phyloP scores from a whole-genome alignment of 2,797 vertebrate genomes.

The Melanotaenia pygmaea region DNA sequence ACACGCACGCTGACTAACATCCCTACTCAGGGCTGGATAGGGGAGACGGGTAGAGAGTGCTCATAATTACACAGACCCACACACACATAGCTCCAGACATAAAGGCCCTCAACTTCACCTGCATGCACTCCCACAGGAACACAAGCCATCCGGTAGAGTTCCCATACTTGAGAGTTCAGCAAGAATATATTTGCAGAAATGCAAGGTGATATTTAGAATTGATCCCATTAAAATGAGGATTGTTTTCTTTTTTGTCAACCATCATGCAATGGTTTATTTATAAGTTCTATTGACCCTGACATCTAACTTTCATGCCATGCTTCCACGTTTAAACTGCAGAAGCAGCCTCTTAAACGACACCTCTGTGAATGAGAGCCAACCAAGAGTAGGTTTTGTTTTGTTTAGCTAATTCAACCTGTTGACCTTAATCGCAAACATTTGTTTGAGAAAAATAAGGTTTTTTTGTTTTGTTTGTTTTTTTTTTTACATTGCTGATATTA shows the following conservation, averaged over 20 bases:
- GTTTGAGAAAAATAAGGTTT: too few relatives aligned
- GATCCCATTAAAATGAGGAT: background rate
- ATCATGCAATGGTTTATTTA: background rate
- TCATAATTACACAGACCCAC: slow-evolving; percentile 6
- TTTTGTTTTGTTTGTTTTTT: too few relatives aligned
- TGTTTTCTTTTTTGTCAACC: background rate
- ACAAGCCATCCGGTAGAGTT: background rate
- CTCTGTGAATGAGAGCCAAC: background rate
- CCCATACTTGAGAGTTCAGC: background rate
- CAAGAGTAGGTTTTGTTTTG: too few relatives aligned
- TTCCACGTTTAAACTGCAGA: background rate
- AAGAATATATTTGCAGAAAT: background rate
- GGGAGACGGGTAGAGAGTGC: slow-evolving; percentile 4
- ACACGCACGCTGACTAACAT: slow-evolving; percentile 12
- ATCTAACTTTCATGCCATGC: background rate
- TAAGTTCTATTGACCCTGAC: background rate
- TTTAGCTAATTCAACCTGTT: too few relatives aligned
- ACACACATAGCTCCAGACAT: slow-evolving; percentile 9
- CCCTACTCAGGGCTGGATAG: slow-evolving; percentile 10
- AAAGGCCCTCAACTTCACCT: background rate
- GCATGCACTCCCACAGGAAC: slow-evolving; percentile 9
- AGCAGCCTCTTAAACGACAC: background rate
- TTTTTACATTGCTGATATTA: too few relatives aligned
- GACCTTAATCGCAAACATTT: too few relatives aligned
- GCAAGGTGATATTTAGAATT: background rate